Evolutionary conservation across 2,113 vertebrate genomes (phyloP), one percentile per base, ranked within the genome.

Genomic region (Melanotaenia duboulayi): DNA sequence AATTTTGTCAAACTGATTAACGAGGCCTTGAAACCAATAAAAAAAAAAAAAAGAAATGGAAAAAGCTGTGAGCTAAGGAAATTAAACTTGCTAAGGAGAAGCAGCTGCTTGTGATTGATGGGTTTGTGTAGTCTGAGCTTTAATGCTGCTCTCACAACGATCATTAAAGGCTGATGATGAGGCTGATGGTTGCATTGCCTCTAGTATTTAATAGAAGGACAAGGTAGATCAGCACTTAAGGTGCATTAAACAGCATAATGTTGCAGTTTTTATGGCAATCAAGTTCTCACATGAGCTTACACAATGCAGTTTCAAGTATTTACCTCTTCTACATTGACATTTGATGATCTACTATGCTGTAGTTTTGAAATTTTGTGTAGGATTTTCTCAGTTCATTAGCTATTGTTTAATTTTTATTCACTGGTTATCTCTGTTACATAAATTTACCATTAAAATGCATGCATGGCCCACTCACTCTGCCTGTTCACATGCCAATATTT

Each of bases 221-320:
- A 23, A 20, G 62, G 68, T 52, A 56, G 63, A 81, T 83, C 78
- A 85, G 91, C 86, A 92, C 87, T 91, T 86, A 85, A n/a, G 60
- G 78, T 55, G 64, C 89, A 87, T 86, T 87, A 85, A 82, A 86
- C 73, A 75, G 42, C 61, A 61, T 70, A 54, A 66, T 76, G 80
- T 69, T 82, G 71, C 78, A 71, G 71, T 83, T 81, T 77, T 78
- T 64, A 80, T 71, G 42, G 71, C 16, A 37, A 48, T 11, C 2
- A 5, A 44, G 35, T 66, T 73, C 25, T 70, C 57, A 52, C 54
- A 62, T 73, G 37, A 83, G 67, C 61, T 85, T 65, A 76, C 66
- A 10, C 70, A 76, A 82, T 81, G 76, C 52, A 82, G 78, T n/a
- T n/a, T n/a, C n/a, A n/a, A 42, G 84, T 64, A n/a, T n/a, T n/a